Percentiles rank a stretch among this genome's conserved stretches.
Evolutionary conservation across 2,113 vertebrate species (phyloP).

Genomic region (Sinosuthora webbiana): DNA sequence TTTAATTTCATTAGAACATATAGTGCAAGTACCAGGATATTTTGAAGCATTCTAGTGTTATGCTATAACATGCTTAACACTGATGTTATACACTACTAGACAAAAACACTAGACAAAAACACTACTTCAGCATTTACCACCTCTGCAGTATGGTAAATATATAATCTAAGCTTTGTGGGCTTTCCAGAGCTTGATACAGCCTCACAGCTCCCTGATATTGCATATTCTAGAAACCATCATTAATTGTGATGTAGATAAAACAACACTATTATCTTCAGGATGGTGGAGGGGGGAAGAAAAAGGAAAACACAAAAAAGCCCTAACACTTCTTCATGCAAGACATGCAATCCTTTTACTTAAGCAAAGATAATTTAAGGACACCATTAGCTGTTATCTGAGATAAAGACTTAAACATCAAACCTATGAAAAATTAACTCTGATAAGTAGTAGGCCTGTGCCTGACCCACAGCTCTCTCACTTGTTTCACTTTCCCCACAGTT

Average conservation of each 20-base stretch:
- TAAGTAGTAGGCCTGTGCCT: background rate
- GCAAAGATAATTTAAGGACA: background rate
- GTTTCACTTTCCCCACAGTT: background rate
- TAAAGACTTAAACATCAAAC: background rate
- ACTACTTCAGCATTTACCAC: background rate
- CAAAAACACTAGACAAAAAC: background rate
- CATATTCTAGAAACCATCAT: background rate
- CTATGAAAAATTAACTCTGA: background rate
- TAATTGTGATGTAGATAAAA: background rate
- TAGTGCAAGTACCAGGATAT: background rate
- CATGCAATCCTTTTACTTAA: background rate
- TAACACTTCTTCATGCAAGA: background rate
- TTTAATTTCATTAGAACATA: background rate
- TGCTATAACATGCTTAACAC: background rate
- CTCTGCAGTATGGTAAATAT: background rate
- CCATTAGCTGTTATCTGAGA: background rate
- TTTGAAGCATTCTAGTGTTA: background rate
- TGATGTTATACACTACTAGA: background rate
- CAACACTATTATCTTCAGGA: background rate
- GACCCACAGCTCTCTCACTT: background rate
- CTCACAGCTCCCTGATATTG: background rate
- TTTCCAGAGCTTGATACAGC: background rate
- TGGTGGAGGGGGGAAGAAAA: rapidly evolving
- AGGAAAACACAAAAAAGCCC: background rate
- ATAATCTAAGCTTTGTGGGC: background rate